Evolutionary conservation across 2,888 invertebrate genomes (phyloP).

Genomic region (Plagodis pulveraria): DNA sequence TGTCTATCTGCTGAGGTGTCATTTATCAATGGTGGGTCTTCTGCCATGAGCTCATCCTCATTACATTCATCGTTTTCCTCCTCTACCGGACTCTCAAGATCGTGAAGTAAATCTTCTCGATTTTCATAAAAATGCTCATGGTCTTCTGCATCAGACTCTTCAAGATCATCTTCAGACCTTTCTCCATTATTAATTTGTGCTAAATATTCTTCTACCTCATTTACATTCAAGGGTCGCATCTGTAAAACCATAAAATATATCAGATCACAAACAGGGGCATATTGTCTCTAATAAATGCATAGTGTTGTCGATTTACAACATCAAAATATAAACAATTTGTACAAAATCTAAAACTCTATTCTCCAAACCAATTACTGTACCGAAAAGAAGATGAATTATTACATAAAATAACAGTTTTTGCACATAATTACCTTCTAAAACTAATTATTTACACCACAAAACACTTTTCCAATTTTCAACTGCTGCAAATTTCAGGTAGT

Average conservation of each 20-base stretch:
- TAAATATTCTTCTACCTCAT: conserved; percentile 48
- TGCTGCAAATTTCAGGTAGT: conserved; percentile 31
- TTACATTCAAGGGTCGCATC: conserved; percentile 42
- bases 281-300: conserved; percentile 34
- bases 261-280: conserved; percentile 38
- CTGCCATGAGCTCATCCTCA: conserved; percentile 44
- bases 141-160: conserved; percentile 45
- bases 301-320: conserved; percentile 40
- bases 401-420: conserved; percentile 41
- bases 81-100: conserved; percentile 46
- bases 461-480: conserved; percentile 42
- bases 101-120: conserved; percentile 44
- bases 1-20: conserved; percentile 39
- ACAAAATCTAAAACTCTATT: conserved; percentile 39
- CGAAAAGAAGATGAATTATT: conserved; percentile 46
- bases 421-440: conserved; percentile 41
- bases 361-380: conserved; percentile 38
- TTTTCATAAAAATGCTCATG: conserved; percentile 47
- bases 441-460: conserved; percentile 42
- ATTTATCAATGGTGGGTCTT: conserved; percentile 45
- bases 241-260: conserved; percentile 41
- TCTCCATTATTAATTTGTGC: conserved; percentile 45
- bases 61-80: conserved; percentile 44
- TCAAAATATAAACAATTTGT: conserved; percentile 38
- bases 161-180: conserved; percentile 48